Evolutionary conservation across 30 jellyfish, hydroid and myxozoan genomes (phyloP), one percentile per base, ranked within the genome.

Genomic region (Morbakka virulenta): DNA sequence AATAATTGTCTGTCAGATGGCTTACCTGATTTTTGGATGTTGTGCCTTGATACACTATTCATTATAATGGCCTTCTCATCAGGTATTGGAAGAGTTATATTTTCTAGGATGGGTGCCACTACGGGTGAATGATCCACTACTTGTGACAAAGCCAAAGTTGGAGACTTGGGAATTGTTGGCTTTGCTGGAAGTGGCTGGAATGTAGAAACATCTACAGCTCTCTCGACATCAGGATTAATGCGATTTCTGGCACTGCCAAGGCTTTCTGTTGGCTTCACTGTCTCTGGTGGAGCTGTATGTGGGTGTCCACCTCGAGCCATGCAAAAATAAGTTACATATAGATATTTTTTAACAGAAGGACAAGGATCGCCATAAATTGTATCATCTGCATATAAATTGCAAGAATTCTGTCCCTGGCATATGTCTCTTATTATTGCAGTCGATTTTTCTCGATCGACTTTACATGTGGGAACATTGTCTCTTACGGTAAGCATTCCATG

Each of bases 281-380:
- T 9, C 57, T 41, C 57, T 41, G 57, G 57, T 6, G 57, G 57
- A 17, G 57, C 57, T 6, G 57, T 41, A 6, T 17, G 9, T 6
- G 57, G 57, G 17, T 41, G 57, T 6, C 57, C 57, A 2, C 88
- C 88, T 6, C 30, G 69, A 22, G 95, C 93, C 80, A 89, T 33
- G 47, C 98, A 91, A 77, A 91, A 91, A 75, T 86, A 91, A 21
- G 98, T 91, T 24, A 91, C 96, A 63, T 91, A 91, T 20, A 91
- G 87, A 75, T 91, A 91, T 47, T 94, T 77, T n/a, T 77, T 65
- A 28, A 69, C 67, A 61, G 76, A 50, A 12, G 98, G 93, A 77
- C 98, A 91, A 32, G 98, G 98, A 22, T 91, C 91, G 9, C 96
- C 95, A 50, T 23, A 91, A 21, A 91, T 72, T 23, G 98, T 47